Evolutionary conservation across 2,888 invertebrate species (phyloP).

Genomic region (Endotricha flammealis): DNA sequence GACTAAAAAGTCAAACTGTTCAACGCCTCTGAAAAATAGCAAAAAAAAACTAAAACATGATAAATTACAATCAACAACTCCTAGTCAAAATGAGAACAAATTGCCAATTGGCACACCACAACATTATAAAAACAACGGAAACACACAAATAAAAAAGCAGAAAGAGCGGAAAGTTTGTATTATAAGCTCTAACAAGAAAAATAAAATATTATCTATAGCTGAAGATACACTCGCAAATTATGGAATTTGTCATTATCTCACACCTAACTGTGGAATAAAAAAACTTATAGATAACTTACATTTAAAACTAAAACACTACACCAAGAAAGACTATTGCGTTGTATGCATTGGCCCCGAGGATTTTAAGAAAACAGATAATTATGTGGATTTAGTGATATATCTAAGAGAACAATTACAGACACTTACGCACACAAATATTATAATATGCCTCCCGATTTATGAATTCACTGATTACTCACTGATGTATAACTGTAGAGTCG

Average conservation of each 20-base stretch:
- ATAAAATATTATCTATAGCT: neutral
- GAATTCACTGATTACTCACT: neutral
- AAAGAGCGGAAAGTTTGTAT: neutral
- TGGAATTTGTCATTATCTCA: neutral
- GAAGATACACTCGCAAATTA: neutral
- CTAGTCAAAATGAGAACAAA: too few relatives aligned
- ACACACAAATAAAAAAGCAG: too few relatives aligned
- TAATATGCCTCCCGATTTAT: neutral
- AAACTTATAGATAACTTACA: neutral
- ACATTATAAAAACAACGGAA: too few relatives aligned
- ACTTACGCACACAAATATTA: neutral
- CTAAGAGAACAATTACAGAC: neutral
- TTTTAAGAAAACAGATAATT: neutral
- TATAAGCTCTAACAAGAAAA: neutral
- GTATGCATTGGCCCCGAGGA: neutral
- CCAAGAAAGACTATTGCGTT: neutral
- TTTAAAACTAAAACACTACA: neutral
- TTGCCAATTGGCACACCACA: too few relatives aligned
- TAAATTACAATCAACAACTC: too few relatives aligned
- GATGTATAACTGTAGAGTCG: too few relatives aligned
- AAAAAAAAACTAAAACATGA: too few relatives aligned
- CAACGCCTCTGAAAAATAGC: too few relatives aligned
- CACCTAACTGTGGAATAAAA: neutral
- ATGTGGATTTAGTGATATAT: neutral
- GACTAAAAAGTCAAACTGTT: too few relatives aligned